Percentiles rank a stretch among this genome's conserved stretches.
phyloP scores from a whole-genome alignment of 2,113 vertebrate species.

The Hippocampus guttulatus region DNA sequence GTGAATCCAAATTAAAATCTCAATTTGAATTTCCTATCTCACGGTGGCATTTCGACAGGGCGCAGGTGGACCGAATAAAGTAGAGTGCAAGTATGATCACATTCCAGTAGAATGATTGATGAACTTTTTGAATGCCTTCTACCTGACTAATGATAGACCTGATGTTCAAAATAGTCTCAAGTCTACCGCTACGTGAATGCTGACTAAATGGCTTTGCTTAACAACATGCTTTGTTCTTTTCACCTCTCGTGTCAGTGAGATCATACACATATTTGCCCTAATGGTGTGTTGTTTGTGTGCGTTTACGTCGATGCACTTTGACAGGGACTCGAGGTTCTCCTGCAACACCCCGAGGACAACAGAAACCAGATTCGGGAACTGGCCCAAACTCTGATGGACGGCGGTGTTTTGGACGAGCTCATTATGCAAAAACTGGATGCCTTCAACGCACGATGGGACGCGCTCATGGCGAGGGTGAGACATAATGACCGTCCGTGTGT shows the following conservation, averaged over 20 bases:
- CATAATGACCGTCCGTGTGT: neutral
- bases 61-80: too few relatives aligned
- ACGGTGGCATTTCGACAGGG: too few relatives aligned
- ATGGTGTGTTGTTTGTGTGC: neutral
- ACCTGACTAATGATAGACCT: neutral
- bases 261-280: neutral
- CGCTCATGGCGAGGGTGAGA: constrained; percentile 86
- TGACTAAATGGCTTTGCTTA: neutral
- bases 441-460: constrained; percentile 90
- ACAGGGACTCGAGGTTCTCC: constrained; percentile 82
- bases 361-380: constrained; percentile 91
- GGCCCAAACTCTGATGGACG: constrained; percentile 95
- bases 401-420: constrained; percentile 92
- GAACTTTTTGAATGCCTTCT: neutral
- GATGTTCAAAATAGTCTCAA: neutral
- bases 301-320: neutral
- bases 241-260: too few relatives aligned
- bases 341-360: constrained; percentile 94
- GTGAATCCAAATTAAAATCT: too few relatives aligned
- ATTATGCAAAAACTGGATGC: constrained; percentile 93
- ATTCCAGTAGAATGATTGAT: neutral
- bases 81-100: too few relatives aligned
- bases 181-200: neutral
- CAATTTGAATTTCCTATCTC: too few relatives aligned
- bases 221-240: too few relatives aligned